phyloP scores from a whole-genome alignment of 2,797 vertebrate genomes.

The Trematomus bernacchii region DNA sequence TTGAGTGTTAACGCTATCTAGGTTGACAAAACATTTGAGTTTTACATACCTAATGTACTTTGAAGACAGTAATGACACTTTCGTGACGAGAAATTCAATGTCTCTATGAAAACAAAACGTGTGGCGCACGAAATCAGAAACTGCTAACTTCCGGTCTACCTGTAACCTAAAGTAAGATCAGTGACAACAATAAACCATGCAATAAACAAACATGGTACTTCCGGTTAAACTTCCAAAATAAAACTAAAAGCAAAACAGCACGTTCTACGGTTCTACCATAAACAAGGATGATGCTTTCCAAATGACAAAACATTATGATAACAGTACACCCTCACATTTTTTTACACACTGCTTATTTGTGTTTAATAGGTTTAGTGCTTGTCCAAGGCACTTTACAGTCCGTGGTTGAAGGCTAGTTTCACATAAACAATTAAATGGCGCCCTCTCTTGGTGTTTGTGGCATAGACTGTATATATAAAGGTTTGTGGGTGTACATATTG shows the following conservation, averaged over 20 bases:
- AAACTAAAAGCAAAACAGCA: neutral
- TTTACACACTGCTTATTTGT: neutral
- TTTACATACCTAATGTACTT: slow-evolving; percentile 66
- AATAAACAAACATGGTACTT: neutral
- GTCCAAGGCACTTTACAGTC: neutral
- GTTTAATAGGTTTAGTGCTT: neutral
- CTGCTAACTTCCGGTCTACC: slow-evolving; percentile 4
- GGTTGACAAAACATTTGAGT: neutral
- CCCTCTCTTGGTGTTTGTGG: slow-evolving; percentile 40
- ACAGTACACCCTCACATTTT: neutral
- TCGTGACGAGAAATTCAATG: neutral
- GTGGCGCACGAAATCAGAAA: neutral
- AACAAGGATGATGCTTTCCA: neutral
- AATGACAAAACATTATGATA: neutral
- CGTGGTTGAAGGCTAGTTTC: too few relatives aligned
- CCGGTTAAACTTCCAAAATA: slow-evolving; percentile 43
- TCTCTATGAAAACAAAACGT: slow-evolving; percentile 12
- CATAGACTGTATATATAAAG: too few relatives aligned
- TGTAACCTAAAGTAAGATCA: too few relatives aligned
- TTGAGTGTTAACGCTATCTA: neutral
- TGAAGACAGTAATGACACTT: neutral
- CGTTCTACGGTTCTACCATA: accelerated
- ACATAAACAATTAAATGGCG: slow-evolving; percentile 21
- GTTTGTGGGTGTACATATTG: neutral
- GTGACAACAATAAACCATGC: too few relatives aligned